A percentile compares a stretch with the other conserved stretches of the same genome.
Evolutionary conservation across 2,797 vertebrate species (phyloP).

Genomic region (Nasua narica): DNA sequence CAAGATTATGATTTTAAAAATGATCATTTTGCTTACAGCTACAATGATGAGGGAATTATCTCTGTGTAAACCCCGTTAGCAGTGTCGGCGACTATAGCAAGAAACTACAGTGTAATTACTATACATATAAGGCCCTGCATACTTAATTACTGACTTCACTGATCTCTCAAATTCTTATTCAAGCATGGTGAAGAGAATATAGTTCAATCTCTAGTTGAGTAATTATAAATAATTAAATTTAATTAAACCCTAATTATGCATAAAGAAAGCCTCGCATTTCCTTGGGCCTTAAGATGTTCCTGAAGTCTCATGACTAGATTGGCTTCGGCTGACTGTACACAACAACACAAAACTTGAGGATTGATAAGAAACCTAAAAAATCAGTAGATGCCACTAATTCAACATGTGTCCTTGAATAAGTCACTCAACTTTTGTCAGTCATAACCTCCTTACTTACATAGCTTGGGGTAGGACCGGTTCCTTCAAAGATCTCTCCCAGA

Average conservation of each 20-base stretch:
- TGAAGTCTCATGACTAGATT: neutral
- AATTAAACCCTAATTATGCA: slow-evolving; percentile 44
- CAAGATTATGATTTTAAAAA: neutral
- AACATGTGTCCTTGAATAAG: neutral
- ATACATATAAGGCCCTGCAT: neutral
- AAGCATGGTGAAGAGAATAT: slow-evolving; percentile 22
- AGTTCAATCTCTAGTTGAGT: neutral
- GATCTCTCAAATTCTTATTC: slow-evolving; percentile 38
- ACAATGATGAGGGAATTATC: neutral
- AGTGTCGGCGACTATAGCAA: neutral
- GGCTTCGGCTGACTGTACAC: neutral
- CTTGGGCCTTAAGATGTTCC: neutral
- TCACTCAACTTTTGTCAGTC: neutral
- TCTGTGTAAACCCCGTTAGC: neutral
- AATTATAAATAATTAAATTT: slow-evolving; percentile 61
- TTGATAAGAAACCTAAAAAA: neutral
- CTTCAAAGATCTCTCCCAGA: neutral
- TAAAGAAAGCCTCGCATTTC: slow-evolving; percentile 16
- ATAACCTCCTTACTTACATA: neutral
- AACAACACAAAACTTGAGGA: neutral
- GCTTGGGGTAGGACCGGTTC: neutral
- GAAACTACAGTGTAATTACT: neutral
- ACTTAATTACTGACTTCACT: slow-evolving; percentile 29
- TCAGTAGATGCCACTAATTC: neutral
- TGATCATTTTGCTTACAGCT: neutral